Conservation (phyloP, 2,113 vertebrate genomes). For the Clarias macrocephalus region DNA sequence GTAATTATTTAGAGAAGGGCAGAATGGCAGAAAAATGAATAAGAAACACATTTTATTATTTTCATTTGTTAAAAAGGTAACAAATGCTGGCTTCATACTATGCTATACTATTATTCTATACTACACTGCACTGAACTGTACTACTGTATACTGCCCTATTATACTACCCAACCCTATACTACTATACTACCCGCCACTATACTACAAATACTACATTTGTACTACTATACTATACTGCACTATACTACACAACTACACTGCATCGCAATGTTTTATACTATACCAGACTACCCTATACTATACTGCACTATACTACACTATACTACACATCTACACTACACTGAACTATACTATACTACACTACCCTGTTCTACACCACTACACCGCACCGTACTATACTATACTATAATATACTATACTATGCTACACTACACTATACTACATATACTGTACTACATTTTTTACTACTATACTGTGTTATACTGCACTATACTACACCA, state of each 20-base stretch:
- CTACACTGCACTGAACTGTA: too few relatives aligned
- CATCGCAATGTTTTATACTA: neutral
- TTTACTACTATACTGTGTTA: neutral
- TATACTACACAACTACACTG: neutral
- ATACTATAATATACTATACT: neutral
- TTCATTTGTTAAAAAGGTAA: neutral
- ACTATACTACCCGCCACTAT: too few relatives aligned
- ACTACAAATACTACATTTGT: neutral
- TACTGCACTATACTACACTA: neutral
- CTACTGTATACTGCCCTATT: too few relatives aligned
- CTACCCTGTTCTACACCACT: neutral
- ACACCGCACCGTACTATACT: too few relatives aligned
- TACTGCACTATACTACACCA: neutral
- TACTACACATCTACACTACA: neutral
- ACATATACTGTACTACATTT: too few relatives aligned
- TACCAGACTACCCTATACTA: neutral
- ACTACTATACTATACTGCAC: neutral
- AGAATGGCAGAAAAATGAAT: neutral
- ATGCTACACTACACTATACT: neutral
- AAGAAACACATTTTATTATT: neutral
- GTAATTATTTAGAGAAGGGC: neutral
- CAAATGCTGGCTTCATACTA: neutral
- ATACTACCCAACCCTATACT: too few relatives aligned
- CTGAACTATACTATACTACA: neutral
- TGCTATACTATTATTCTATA: neutral